A percentile compares a stretch with the other conserved stretches of the same genome.
These are phyloP conservation scores for Protobothrops flavoviridis DNA, from an alignment of 2,113 vertebrate genomes.

Conservation along the genomic window DNA sequence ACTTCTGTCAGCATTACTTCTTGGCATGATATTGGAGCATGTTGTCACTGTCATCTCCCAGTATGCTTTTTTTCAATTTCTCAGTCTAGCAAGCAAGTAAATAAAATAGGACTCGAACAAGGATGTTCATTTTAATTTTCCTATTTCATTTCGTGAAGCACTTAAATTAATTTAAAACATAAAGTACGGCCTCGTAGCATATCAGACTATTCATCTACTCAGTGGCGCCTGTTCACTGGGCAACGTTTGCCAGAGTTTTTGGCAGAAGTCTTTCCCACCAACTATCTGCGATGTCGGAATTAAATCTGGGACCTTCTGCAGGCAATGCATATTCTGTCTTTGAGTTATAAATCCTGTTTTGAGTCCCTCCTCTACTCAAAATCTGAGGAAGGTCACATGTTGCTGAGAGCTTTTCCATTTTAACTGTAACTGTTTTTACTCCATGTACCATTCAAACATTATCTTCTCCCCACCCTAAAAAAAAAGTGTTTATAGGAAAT, in stretches of 20 bases:
- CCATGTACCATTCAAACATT: not conserved
- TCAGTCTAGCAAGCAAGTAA: not conserved
- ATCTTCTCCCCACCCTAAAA: too few relatives aligned
- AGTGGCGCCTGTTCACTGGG: too few relatives aligned
- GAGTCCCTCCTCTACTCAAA: not conserved
- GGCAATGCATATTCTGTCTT: not conserved
- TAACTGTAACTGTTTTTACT: not conserved
- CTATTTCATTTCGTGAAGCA: not conserved
- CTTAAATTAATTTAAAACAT: not conserved
- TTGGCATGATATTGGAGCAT: not conserved
- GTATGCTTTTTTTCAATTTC: not conserved
- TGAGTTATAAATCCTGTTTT: not conserved
- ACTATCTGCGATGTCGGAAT: not conserved
- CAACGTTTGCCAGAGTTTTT: not conserved
- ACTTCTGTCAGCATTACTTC: not conserved
- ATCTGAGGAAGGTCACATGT: not conserved
- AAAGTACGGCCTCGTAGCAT: not conserved
- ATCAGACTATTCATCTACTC: not conserved
- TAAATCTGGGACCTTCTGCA: not conserved
- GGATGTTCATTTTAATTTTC: not conserved
- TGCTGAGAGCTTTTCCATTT: not conserved
- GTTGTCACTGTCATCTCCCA: not conserved
- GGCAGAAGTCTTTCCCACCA: not conserved
- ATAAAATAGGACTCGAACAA: not conserved
- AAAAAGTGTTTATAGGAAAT: not conserved